These are phyloP conservation scores for human (Homo sapiens) DNA, from an alignment of 2,113 vertebrate species.

Conservation along the genomic window DNA sequence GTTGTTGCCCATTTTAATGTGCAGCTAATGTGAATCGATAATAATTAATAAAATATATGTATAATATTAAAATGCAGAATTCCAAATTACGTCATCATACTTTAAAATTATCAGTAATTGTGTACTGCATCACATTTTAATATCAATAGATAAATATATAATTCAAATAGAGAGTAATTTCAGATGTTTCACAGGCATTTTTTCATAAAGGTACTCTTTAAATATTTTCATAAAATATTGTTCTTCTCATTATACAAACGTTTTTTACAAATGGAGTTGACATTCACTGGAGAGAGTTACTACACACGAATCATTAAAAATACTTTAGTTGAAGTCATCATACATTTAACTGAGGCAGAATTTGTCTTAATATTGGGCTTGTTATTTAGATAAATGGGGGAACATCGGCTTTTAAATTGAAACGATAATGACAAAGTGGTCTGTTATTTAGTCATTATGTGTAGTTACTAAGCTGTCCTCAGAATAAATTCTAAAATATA, in stretches of 20 bases:
- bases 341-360: slow-evolving; percentile 57
- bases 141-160: not conserved
- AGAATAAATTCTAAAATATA: slow-evolving; percentile 47
- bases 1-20: not conserved
- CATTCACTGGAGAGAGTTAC: slow-evolving; percentile 56
- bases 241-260: not conserved
- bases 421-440: slow-evolving; percentile 68
- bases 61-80: not conserved
- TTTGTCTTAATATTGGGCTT: slow-evolving; percentile 68
- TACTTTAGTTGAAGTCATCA: slow-evolving; percentile 49
- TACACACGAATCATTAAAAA: slow-evolving; percentile 72
- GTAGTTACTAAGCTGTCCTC: slow-evolving; percentile 45
- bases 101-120: not conserved
- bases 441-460: slow-evolving; percentile 54
- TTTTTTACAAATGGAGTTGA: slow-evolving; percentile 48
- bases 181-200: not conserved
- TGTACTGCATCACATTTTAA: not conserved
- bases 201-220: not conserved
- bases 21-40: not conserved
- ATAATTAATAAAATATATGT: not conserved
- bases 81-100: not conserved
- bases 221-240: not conserved
- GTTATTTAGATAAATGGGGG: slow-evolving; percentile 60
- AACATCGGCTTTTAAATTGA: slow-evolving; percentile 60
- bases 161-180: not conserved